Evolutionary conservation across 2,888 invertebrate genomes (phyloP), one percentile per base, ranked within the genome.

Genomic region (Opisthograptis luteolata): DNA sequence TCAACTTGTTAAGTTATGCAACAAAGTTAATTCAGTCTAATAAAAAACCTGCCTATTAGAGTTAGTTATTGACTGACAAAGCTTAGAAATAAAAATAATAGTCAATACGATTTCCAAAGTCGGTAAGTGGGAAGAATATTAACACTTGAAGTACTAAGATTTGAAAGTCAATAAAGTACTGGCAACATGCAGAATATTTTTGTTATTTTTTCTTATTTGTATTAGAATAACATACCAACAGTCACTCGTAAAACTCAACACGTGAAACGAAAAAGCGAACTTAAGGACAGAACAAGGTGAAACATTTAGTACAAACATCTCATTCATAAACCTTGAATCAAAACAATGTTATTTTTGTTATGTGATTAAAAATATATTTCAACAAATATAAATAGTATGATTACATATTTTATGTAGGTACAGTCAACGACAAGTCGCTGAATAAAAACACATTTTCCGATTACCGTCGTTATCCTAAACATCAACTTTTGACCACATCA

Each of bases 151-250:
- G 51, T 47, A 56, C 71, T 73, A 76, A 73, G 79, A 60, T 80
- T 81, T 81, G 84, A 70, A 73, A 87, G 85, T 84, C 86, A 87
- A 87, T 83, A 87, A 87, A 76, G 78, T 79, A 85, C 79, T 72
- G 76, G 70, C 71, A 83, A 82, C 80, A 84, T 60, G 81, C 87
- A 87, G 81, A 63, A 65, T 64, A 60, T 59, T 67, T 66, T 72
- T 73, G 67, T 70, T 58, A 79, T 27, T 64, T 60, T 78, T 84
- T 81, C 80, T 81, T 84, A 83, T 85, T 85, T 84, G 81, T 83
- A 84, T 83, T 81, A 74, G 60, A 64, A 70, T 73, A 78, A 75
- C 72, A 78, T 72, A 66, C 68, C 34, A 40, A 69, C 75, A 74
- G 73, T 68, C 74, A 73, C 67, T 61, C 44, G 7, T 75, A 63